Percentiles rank a stretch among this genome's conserved stretches.
Evolutionary conservation across 2,888 invertebrate species (phyloP).

Genomic region (Sturmia bella): DNA sequence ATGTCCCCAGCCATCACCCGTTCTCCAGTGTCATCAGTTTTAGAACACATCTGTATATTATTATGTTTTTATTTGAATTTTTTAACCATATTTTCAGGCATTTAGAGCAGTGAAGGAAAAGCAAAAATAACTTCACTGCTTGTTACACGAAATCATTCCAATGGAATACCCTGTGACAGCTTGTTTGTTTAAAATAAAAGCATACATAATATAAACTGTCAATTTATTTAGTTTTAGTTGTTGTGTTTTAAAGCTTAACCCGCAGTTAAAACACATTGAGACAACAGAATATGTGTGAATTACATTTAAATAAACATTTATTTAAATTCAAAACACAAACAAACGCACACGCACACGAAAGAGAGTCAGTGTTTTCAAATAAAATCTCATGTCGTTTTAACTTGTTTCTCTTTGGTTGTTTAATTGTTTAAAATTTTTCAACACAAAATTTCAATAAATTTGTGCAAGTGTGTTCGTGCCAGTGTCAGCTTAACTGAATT

Average conservation of each 20-base stretch:
- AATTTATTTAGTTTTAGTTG: constrained; percentile 25
- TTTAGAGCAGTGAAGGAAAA: too few species aligned
- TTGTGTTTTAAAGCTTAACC: constrained; percentile 47
- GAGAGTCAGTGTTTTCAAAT: background rate
- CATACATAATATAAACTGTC: constrained; percentile 12
- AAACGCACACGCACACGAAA: background rate
- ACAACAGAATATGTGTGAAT: constrained; percentile 50
- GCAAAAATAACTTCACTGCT: too few species aligned
- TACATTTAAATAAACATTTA: constrained; percentile 53
- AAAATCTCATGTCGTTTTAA: constrained; percentile 22
- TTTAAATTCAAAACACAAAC: background rate
- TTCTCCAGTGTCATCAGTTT: too few species aligned
- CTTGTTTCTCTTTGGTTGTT: too few species aligned
- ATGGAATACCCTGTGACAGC: background rate
- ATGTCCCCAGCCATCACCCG: too few species aligned
- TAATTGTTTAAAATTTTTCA: background rate
- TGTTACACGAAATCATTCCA: too few species aligned
- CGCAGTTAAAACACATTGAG: constrained; percentile 48
- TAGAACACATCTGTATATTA: too few species aligned
- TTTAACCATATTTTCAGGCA: too few species aligned
- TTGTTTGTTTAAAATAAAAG: constrained; percentile 6
- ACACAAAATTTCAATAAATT: background rate
- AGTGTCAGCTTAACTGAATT: background rate
- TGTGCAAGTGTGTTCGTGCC: background rate
- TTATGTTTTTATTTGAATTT: too few species aligned